phyloP scores from a whole-genome alignment of 2,113 vertebrate genomes.

The Paradoxurus hermaphroditus region DNA sequence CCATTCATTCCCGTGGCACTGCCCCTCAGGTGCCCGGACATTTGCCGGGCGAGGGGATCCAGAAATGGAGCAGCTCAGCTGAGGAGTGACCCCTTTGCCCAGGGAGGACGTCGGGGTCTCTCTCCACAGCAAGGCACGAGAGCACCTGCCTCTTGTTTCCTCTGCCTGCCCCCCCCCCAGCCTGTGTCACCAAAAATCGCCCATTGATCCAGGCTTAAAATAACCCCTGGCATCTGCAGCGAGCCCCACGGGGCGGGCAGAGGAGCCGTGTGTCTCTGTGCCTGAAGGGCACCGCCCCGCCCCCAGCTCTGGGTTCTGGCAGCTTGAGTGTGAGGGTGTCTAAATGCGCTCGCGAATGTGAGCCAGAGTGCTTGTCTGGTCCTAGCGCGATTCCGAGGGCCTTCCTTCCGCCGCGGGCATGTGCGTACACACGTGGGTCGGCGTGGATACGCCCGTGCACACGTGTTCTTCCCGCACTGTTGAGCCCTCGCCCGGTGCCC shows the following conservation, averaged over 20 bases:
- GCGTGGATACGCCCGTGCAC: neutral
- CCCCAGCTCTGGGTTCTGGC: constrained; percentile 23
- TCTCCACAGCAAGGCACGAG: neutral
- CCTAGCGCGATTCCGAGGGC: neutral
- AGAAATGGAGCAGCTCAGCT: too few species aligned
- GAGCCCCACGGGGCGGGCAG: constrained; percentile 43
- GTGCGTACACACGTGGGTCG: neutral
- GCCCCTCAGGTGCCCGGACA: neutral
- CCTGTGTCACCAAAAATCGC: constrained; percentile 69
- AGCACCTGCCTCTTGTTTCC: neutral
- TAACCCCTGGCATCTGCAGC: constrained; percentile 75
- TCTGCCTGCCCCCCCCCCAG: neutral
- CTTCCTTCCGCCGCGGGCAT: neutral
- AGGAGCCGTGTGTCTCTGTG: neutral
- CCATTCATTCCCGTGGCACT: neutral
- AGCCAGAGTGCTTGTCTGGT: neutral
- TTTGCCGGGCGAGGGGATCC: neutral
- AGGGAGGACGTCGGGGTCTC: neutral
- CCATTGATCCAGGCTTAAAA: constrained; percentile 79
- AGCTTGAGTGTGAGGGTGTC: neutral
- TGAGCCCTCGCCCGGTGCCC: neutral
- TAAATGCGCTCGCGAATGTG: neutral
- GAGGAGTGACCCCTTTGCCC: neutral
- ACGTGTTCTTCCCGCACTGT: neutral
- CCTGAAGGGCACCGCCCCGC: constrained; percentile 71